Percentiles rank a stretch among this genome's conserved stretches.
Evolutionary conservation across 35 echinoderm and acorn worm genomes (phyloP).

Genomic region (Apostichopus parvimensis): DNA sequence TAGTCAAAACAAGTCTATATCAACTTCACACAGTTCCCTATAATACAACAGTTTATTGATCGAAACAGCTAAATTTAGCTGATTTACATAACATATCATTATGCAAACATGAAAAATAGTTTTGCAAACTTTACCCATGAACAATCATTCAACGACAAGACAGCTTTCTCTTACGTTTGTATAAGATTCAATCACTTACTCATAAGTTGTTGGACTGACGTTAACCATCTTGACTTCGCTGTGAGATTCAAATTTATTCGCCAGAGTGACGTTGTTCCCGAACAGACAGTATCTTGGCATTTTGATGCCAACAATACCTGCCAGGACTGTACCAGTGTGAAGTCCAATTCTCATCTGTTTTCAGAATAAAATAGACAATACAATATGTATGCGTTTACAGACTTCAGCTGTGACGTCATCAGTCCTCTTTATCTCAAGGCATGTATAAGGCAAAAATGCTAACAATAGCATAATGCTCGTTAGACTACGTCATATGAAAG

Average conservation of each 20-base stretch:
- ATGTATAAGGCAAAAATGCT: background rate
- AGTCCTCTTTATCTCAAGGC: background rate
- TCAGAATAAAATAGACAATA: background rate
- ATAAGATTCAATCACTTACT: conserved; percentile 66
- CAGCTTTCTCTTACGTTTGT: background rate
- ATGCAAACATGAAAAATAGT: too few species aligned
- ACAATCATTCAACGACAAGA: too few species aligned
- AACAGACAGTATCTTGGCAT: conserved; percentile 99
- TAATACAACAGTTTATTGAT: too few species aligned
- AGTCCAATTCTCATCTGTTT: conserved; percentile 93
- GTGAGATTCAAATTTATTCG: conserved; percentile 95
- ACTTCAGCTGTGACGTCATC: too few species aligned
- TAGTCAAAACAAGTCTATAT: too few species aligned
- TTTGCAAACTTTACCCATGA: too few species aligned
- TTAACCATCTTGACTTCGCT: conserved; percentile 82
- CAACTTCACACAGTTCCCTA: too few species aligned
- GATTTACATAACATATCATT: too few species aligned
- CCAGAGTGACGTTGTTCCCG: conserved; percentile 91
- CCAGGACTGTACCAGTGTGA: conserved; percentile 87
- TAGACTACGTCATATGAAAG: too few species aligned
- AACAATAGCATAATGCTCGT: background rate
- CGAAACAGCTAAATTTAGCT: too few species aligned
- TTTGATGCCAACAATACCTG: conserved; percentile 90
- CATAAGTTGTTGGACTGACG: conserved; percentile 89
- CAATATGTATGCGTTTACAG: too few species aligned